Base-by-base conservation (phyloP, 2,797 vertebrate species). In the Cryptoblepharus egeriae region DNA sequence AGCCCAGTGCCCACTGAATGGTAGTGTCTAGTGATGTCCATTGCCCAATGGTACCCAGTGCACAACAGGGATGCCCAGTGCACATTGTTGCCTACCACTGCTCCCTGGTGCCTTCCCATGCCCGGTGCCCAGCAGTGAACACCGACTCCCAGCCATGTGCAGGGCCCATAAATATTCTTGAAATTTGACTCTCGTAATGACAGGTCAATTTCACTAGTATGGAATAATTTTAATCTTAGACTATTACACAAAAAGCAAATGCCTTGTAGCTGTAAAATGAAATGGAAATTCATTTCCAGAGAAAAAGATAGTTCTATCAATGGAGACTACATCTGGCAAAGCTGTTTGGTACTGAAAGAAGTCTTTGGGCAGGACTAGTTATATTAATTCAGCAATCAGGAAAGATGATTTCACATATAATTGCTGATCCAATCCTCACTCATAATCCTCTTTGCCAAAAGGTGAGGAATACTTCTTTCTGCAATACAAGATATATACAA, bases 221-320 rank as follows among this genome's bases (percentile, higher is more conserved):
- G 45, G 42, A 79, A 81, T 78, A 75, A 58, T 73, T 85, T 77
- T 78, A 65, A 88, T 72, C n/a, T 71, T 74, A 37, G 89, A 93
- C 91, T n/a, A n/a, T 45, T 71, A 72, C 39, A n/a, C 70, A 68
- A 71, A 63, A 74, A 45, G 69, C 85, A 73, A 89, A 77, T 88
- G 86, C 11, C 81, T 85, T 85, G 49, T 79, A 90, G 80, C 45
- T 22, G 37, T 26, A 84, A 79, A 87, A 88, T 87, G 86, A 63
- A 69, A n/a, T 55, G 42, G 80, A 89, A 88, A 91, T 68, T 71
- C 2, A 65, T 85, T 84, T 90, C 82, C 58, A 72, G 42, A 6
- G 83, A 81, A 77, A 90, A 90, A 39, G 10, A 1, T 32, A 42
- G 45, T 79, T 42, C 8, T 35, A 87, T n/a, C 22, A 88, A 30